Conservation (phyloP, 2,113 vertebrate genomes). For the Aramus guarauna region DNA sequence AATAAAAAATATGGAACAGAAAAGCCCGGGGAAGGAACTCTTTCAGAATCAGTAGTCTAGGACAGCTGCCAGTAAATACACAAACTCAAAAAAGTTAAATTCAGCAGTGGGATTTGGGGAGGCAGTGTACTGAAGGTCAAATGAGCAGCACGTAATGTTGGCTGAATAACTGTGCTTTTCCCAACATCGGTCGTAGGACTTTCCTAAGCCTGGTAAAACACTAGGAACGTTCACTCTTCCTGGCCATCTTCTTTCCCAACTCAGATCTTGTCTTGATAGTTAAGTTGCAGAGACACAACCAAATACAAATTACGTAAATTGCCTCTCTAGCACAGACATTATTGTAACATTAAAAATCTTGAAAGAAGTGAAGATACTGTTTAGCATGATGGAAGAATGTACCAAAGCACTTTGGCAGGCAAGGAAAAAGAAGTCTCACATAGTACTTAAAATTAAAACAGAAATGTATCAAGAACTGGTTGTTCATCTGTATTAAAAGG, state of each 20-base stretch:
- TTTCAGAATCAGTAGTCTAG: background rate
- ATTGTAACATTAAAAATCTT: background rate
- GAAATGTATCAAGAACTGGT: background rate
- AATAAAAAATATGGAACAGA: background rate
- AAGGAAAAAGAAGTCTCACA: background rate
- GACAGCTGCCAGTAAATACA: background rate
- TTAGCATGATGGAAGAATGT: background rate
- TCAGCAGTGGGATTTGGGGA: background rate
- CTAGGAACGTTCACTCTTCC: background rate
- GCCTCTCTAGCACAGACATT: background rate
- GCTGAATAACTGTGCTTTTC: constrained; percentile 1
- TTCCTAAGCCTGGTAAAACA: background rate
- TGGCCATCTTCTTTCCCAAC: background rate
- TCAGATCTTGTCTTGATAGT: background rate
- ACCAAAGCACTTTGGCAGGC: background rate
- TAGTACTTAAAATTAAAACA: background rate
- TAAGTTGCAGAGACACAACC: background rate
- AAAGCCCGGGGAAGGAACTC: background rate
- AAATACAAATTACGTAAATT: background rate
- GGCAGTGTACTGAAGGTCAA: background rate
- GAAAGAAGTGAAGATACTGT: background rate
- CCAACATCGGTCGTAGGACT: background rate
- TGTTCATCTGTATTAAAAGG: background rate
- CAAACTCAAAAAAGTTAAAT: background rate
- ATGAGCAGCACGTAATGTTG: background rate